These are phyloP conservation scores for Anabas testudineus DNA, from an alignment of 2,797 vertebrate genomes.

Conservation along the genomic window DNA sequence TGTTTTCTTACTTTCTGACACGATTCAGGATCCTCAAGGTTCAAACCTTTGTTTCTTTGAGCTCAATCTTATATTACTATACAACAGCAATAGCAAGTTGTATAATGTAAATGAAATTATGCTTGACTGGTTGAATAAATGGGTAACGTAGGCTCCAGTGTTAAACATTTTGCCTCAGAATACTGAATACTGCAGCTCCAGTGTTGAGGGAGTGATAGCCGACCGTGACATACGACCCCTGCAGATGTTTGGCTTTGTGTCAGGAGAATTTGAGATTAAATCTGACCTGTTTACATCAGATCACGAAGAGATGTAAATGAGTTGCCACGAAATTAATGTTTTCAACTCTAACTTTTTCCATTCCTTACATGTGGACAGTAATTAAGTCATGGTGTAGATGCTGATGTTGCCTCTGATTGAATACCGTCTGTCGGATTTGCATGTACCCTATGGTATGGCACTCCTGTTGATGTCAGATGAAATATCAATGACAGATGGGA, in stretches of 20 bases:
- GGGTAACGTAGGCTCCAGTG: too few relatives aligned
- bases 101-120: too few relatives aligned
- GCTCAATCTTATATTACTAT: too few relatives aligned
- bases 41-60: too few relatives aligned
- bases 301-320: background rate
- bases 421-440: background rate
- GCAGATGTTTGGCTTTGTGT: background rate
- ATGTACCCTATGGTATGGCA: background rate
- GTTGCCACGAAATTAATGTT: background rate
- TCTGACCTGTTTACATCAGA: background rate
- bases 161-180: background rate
- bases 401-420: background rate
- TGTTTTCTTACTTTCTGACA: slow-evolving; percentile 55
- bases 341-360: background rate
- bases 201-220: background rate
- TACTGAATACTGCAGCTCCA: too few relatives aligned
- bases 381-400: background rate
- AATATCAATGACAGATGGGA: slow-evolving; percentile 66
- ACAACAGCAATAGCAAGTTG: too few relatives aligned
- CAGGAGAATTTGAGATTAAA: background rate
- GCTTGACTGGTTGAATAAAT: too few relatives aligned
- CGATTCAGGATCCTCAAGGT: slow-evolving; percentile 41
- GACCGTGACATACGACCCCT: background rate
- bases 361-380: background rate
- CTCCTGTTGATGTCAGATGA: slow-evolving; percentile 31